Evolutionary conservation across 2,113 vertebrate genomes (phyloP).

Genomic region (Montifringilla adamsi): DNA sequence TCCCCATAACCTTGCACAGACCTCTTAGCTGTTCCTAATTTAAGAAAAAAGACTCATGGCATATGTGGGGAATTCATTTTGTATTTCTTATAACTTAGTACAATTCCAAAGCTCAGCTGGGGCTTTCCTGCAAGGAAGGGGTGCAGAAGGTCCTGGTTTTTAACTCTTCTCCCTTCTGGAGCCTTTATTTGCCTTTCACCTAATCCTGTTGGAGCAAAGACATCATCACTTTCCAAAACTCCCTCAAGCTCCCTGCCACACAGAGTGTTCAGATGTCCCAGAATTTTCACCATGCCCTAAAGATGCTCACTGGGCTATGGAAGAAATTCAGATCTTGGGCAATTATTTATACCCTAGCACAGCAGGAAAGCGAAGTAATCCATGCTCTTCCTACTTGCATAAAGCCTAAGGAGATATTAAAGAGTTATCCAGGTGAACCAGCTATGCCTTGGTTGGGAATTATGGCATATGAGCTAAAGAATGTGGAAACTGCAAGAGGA

Average conservation of each 20-base stretch:
- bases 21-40: not conserved
- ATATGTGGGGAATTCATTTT: not conserved
- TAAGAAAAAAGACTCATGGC: accelerated
- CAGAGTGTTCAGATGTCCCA: not conserved
- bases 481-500: not conserved
- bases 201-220: not conserved
- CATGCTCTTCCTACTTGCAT: not conserved
- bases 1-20: not conserved
- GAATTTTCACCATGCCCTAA: not conserved
- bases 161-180: not conserved
- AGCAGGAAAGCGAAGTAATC: not conserved
- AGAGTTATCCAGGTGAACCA: not conserved
- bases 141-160: not conserved
- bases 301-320: not conserved
- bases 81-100: not conserved
- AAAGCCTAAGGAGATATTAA: not conserved
- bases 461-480: not conserved
- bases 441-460: not conserved
- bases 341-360: not conserved
- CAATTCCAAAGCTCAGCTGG: not conserved
- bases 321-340: not conserved
- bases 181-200: not conserved
- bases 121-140: not conserved
- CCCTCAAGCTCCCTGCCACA: not conserved
- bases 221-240: not conserved